Conservation (phyloP, 2,888 invertebrate species). For the Spodoptera exigua region DNA sequence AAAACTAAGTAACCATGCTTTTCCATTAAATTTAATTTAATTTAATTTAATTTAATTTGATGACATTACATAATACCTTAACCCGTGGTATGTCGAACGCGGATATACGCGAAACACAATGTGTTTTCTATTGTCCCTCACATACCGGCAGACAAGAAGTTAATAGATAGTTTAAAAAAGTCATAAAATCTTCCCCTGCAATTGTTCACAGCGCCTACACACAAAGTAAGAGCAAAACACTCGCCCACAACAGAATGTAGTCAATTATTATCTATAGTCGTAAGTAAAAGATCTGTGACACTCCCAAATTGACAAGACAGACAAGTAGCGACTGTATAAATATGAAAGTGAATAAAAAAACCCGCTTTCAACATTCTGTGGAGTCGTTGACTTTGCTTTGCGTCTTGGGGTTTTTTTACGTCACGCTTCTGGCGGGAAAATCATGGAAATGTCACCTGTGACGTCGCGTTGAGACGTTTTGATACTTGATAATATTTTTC, state of each 20-base stretch:
- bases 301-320: conserved; percentile 70
- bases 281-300: conserved; percentile 70
- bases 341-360: conserved; percentile 71
- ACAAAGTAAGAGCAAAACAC: conserved; percentile 42
- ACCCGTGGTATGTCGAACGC: too few relatives aligned
- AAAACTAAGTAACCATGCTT: too few relatives aligned
- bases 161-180: too few relatives aligned
- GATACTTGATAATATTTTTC: conserved; percentile 61
- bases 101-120: too few relatives aligned
- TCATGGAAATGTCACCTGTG: conserved; percentile 75
- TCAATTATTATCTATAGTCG: conserved; percentile 46
- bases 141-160: too few relatives aligned
- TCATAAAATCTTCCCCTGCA: background rate
- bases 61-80: too few relatives aligned
- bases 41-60: too few relatives aligned
- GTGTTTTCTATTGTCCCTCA: too few relatives aligned
- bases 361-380: conserved; percentile 66
- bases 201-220: conserved; percentile 36
- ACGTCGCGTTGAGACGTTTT: conserved; percentile 52
- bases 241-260: conserved; percentile 38
- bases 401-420: conserved; percentile 62
- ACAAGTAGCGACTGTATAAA: conserved; percentile 63
- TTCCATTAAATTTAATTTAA: too few relatives aligned
- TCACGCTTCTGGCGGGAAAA: conserved; percentile 65
- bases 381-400: conserved; percentile 67